These are phyloP conservation scores for Anas bernieri DNA, from an alignment of 2,797 vertebrate species.

Conservation along the genomic window DNA sequence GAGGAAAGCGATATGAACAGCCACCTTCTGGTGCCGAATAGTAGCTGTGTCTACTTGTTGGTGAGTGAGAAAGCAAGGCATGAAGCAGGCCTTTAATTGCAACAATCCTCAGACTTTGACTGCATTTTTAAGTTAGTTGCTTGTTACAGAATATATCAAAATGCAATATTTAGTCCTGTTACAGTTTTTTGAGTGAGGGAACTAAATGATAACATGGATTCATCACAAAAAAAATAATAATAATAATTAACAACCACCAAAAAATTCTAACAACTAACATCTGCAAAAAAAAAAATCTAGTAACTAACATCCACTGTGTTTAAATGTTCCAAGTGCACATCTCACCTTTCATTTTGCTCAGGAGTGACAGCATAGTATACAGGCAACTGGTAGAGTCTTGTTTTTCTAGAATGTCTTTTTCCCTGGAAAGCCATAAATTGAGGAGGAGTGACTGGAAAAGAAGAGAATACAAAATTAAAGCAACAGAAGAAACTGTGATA, in stretches of 20 bases:
- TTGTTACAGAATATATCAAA: neutral
- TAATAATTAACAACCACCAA: neutral
- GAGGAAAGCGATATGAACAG: neutral
- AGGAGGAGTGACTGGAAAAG: slow-evolving; percentile 85
- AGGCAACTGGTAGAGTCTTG: slow-evolving; percentile 82
- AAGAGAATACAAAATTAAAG: neutral
- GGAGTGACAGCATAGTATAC: slow-evolving; percentile 84
- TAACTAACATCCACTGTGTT: neutral
- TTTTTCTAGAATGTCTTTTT: slow-evolving; percentile 88
- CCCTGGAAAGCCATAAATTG: slow-evolving; percentile 92
- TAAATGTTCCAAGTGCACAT: neutral
- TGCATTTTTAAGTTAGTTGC: neutral
- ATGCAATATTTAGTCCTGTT: neutral
- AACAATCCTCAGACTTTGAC: neutral
- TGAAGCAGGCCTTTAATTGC: neutral
- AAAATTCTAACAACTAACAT: no score
- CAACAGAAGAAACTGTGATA: neutral
- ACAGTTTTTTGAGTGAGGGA: neutral
- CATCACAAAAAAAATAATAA: neutral
- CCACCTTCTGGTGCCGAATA: fast-evolving
- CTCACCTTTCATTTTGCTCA: slow-evolving; percentile 94
- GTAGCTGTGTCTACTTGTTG: neutral
- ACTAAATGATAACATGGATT: neutral
- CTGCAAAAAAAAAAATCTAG: neutral
- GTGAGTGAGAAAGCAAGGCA: neutral